Conservation (phyloP, 92 coral and sea anemone species). For the Parazoanthus atlanticus region DNA sequence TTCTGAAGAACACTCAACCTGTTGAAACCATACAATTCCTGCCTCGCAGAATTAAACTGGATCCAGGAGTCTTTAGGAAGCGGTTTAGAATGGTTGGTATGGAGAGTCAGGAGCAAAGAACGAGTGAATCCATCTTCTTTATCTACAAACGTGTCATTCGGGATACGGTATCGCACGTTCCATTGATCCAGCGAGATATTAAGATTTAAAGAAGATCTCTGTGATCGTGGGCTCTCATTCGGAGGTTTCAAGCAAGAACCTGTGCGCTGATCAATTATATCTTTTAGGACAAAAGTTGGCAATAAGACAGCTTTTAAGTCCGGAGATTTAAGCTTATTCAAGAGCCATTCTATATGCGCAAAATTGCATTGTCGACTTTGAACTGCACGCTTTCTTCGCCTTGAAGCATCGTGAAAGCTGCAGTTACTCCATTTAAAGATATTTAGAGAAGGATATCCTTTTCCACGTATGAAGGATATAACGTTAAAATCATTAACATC, state of each 20-base stretch:
- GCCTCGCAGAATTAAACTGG: slow-evolving; percentile 39
- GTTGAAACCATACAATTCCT: slow-evolving; percentile 45
- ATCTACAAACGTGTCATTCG: slow-evolving; percentile 41
- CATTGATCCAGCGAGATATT: slow-evolving; percentile 34
- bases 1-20: slow-evolving; percentile 30
- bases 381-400: slow-evolving; percentile 16
- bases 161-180: slow-evolving; percentile 42
- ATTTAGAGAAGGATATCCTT: slow-evolving; percentile 52
- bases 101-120: slow-evolving; percentile 24
- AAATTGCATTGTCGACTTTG: slow-evolving; percentile 7
- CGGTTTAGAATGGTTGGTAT: neutral
- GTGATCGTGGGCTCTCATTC: slow-evolving; percentile 36
- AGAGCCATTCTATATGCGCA: slow-evolving; percentile 23
- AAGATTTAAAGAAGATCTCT: slow-evolving; percentile 25
- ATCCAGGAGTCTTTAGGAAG: slow-evolving; percentile 50
- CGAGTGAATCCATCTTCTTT: slow-evolving; percentile 54
- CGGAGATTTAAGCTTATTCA: slow-evolving; percentile 12
- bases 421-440: slow-evolving; percentile 52
- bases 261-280: slow-evolving; percentile 36
- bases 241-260: slow-evolving; percentile 44
- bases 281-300: slow-evolving; percentile 45
- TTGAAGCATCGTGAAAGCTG: slow-evolving; percentile 7
- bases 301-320: slow-evolving; percentile 9
- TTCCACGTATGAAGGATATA: slow-evolving; percentile 49
- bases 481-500: slow-evolving; percentile 30